phyloP scores from a whole-genome alignment of 2,888 invertebrate genomes.

The Aphodius sticticus region DNA sequence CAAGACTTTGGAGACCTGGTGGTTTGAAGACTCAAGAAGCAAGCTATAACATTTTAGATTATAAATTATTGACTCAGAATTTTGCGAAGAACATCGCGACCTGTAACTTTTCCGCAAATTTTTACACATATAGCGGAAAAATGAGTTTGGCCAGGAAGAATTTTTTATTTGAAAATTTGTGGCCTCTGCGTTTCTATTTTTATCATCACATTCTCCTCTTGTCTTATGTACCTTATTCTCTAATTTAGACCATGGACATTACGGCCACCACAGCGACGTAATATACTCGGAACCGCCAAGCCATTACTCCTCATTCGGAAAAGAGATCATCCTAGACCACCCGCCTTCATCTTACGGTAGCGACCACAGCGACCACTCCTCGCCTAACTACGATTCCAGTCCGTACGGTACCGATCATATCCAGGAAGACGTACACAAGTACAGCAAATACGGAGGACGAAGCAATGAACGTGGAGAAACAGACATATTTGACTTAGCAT shows the following conservation, averaged over 20 bases:
- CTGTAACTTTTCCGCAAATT: no score
- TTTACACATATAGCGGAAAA: no score
- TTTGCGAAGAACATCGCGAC: no score
- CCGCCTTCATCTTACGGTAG: constrained; percentile 28
- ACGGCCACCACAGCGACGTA: constrained; percentile 9
- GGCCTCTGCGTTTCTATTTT: no score
- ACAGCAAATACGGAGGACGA: neutral
- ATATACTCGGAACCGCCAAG: constrained; percentile 13
- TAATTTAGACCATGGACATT: neutral
- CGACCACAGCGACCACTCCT: constrained; percentile 20
- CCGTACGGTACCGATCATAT: neutral
- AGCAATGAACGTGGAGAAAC: neutral
- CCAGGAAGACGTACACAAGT: neutral
- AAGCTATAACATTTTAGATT: no score
- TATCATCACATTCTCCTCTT: no score
- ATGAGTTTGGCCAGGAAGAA: no score
- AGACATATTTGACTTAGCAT: constrained; percentile 8
- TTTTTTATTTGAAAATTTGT: no score
- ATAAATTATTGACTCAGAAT: no score
- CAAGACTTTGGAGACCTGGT: no score
- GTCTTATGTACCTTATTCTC: neutral
- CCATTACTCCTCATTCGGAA: constrained; percentile 9
- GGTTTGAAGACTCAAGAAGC: no score
- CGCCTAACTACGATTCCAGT: neutral
- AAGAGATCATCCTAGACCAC: constrained; percentile 29